A percentile compares a stretch with the other conserved stretches of the same genome.
Evolutionary conservation across 1,140 invertebrate species (phyloP).

Genomic region (Hetaerina americana): DNA sequence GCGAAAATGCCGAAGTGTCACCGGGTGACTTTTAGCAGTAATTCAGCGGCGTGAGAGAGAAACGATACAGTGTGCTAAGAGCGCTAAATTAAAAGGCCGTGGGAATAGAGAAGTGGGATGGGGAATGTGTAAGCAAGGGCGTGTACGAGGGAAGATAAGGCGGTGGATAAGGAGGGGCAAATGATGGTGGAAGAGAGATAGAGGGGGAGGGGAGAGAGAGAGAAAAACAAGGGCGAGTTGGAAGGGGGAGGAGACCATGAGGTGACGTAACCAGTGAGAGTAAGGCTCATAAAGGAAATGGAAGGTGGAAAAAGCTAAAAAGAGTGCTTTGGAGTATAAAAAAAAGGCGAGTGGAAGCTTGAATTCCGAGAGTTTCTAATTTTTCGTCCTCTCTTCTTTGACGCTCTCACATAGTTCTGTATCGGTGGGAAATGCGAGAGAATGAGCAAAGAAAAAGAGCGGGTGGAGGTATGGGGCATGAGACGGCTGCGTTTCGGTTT

Average conservation of each 20-base stretch:
- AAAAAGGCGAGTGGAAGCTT: background rate
- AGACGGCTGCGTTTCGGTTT: background rate
- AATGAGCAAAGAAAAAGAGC: too few species aligned
- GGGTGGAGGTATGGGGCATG: too few species aligned
- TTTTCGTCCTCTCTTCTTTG: background rate
- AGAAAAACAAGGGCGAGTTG: background rate
- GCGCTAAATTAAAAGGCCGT: too few species aligned
- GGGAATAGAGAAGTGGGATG: too few species aligned
- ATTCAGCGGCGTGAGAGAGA: too few species aligned
- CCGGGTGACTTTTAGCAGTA: too few species aligned
- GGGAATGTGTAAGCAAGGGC: too few species aligned
- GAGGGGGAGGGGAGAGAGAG: background rate
- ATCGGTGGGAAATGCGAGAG: background rate
- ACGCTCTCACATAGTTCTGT: background rate
- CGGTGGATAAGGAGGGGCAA: background rate
- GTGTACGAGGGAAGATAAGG: background rate
- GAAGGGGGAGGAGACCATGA: background rate
- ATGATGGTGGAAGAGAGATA: too few species aligned
- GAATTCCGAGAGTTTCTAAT: background rate
- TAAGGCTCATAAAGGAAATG: background rate
- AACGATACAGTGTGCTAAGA: too few species aligned
- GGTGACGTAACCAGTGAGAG: background rate
- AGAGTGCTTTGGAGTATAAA: background rate
- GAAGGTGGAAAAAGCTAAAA: background rate
- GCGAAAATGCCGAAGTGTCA: too few species aligned